phyloP scores from a whole-genome alignment of 1,140 invertebrate species.

The Drosophila parabipectinata region DNA sequence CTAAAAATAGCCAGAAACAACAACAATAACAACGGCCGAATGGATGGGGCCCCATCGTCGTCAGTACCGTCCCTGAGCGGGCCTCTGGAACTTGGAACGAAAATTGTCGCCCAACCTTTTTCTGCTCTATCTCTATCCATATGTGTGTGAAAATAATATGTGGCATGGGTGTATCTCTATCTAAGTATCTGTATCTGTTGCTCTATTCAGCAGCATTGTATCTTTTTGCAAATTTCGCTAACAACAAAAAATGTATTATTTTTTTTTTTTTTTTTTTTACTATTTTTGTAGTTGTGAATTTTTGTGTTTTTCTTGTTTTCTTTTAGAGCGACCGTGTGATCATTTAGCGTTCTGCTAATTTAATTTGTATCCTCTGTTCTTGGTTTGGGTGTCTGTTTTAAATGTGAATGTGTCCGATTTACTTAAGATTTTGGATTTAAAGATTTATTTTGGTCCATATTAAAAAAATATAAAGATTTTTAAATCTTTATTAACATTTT shows the following conservation, averaged over 20 bases:
- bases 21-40: constrained; percentile 19
- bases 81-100: constrained; percentile 50
- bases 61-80: constrained; percentile 33
- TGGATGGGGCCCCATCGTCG: constrained; percentile 32
- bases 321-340: constrained; percentile 75
- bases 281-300: constrained; percentile 14
- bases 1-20: constrained; percentile 64
- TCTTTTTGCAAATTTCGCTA: constrained; percentile 65
- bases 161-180: constrained; percentile 25
- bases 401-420: constrained; percentile 15
- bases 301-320: constrained; percentile 55
- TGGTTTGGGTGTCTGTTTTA: constrained; percentile 6
- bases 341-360: constrained; percentile 79
- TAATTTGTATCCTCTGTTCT: constrained; percentile 62
- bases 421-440: constrained; percentile 2
- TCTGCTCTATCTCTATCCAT: constrained; percentile 36
- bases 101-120: constrained; percentile 62
- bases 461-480: background rate
- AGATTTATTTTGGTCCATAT: background rate
- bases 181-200: constrained; percentile 26
- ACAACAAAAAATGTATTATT: constrained; percentile 48
- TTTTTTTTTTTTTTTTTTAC: constrained; percentile 4
- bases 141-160: constrained; percentile 48
- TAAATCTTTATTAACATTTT: background rate
- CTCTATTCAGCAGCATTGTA: constrained; percentile 42